Evolutionary conservation across 1,140 invertebrate genomes (phyloP).

Genomic region (Lepeophtheirus salmonis): DNA sequence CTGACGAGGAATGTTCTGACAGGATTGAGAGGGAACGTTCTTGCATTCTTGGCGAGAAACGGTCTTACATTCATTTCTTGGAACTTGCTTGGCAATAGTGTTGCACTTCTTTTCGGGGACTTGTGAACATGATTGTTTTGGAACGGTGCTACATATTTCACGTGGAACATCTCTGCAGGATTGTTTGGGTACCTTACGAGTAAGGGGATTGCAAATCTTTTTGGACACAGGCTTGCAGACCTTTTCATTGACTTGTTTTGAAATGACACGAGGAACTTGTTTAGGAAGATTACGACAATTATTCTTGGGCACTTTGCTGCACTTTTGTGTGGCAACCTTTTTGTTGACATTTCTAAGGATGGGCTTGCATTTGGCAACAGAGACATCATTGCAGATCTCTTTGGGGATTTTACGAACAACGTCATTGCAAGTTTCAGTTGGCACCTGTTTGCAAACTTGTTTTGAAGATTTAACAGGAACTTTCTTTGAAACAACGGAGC

Average conservation of each 20-base stretch:
- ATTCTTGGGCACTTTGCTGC: constrained; percentile 1
- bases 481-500: not conserved
- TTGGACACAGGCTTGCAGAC: constrained; percentile 7
- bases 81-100: not conserved
- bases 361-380: not conserved
- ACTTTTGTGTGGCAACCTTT: constrained; percentile 9
- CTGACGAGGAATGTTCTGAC: not conserved
- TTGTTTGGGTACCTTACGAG: constrained; percentile 9
- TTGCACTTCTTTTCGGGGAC: constrained; percentile 1
- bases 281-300: constrained; percentile 14
- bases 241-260: not conserved
- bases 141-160: constrained; percentile 8
- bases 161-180: constrained; percentile 10
- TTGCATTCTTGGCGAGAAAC: constrained; percentile 1
- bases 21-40: constrained; percentile 5
- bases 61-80: not conserved
- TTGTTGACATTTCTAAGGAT: not conserved
- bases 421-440: constrained; percentile 1
- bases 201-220: constrained; percentile 7
- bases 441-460: constrained; percentile 5
- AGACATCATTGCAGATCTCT: not conserved
- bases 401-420: constrained; percentile 2
- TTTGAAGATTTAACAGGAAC: not conserved
- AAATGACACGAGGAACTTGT: not conserved
- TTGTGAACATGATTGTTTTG: not conserved